Evolutionary conservation across 2,113 vertebrate genomes (phyloP).

Genomic region (Pachypanchax playfairii): DNA sequence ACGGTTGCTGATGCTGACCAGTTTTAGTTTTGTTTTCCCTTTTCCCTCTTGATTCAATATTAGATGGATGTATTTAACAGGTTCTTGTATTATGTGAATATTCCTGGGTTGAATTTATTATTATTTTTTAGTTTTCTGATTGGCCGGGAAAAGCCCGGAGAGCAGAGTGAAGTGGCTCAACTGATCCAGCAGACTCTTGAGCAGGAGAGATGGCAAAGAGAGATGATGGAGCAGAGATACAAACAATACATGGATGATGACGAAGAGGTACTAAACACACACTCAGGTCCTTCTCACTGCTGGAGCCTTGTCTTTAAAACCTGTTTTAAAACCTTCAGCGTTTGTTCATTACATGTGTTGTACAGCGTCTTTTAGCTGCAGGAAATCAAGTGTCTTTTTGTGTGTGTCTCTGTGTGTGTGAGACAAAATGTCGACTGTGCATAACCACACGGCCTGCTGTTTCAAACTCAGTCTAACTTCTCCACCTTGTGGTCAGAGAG

Average conservation of each 20-base stretch:
- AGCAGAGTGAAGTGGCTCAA: constrained; percentile 98
- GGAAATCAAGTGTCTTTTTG: constrained; percentile 16
- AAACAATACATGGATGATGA: constrained; percentile 82
- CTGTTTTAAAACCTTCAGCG: not conserved
- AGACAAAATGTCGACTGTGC: constrained; percentile 51
- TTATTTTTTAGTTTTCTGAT: constrained; percentile 87
- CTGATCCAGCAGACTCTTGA: constrained; percentile 98
- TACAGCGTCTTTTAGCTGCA: not conserved
- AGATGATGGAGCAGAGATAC: constrained; percentile 98
- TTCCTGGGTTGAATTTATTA: constrained; percentile 63
- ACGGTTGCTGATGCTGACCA: constrained; percentile 61
- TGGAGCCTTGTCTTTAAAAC: not conserved
- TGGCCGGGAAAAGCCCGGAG: constrained; percentile 93
- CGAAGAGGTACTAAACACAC: constrained; percentile 61
- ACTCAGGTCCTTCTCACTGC: too few relatives aligned
- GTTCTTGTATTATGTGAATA: not conserved
- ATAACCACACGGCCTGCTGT: constrained; percentile 8
- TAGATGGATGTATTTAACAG: too few relatives aligned
- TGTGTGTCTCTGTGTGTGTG: constrained; percentile 20
- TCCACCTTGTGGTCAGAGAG: constrained; percentile 57
- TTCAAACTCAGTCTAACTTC: constrained; percentile 22
- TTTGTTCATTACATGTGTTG: not conserved
- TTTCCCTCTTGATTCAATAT: constrained; percentile 30
- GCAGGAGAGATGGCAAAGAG: constrained; percentile 95
- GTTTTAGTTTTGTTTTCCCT: constrained; percentile 16